phyloP scores from a whole-genome alignment of 2,797 vertebrate genomes.

The Hipposideros larvatus region DNA sequence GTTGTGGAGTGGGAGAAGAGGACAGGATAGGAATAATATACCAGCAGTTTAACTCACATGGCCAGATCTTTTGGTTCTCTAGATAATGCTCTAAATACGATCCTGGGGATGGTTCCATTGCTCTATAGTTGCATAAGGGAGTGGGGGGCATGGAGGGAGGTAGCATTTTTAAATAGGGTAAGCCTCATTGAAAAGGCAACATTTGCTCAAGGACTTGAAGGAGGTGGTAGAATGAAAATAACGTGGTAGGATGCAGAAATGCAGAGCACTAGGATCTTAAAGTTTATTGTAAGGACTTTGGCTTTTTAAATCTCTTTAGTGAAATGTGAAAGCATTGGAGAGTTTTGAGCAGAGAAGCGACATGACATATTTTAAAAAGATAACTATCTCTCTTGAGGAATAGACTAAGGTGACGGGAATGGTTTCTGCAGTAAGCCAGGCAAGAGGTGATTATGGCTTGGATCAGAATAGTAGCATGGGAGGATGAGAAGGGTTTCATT shows the following conservation, averaged over 20 bases:
- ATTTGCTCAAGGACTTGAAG: not conserved
- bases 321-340: not conserved
- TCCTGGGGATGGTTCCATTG: not conserved
- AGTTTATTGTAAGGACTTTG: not conserved
- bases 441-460: not conserved
- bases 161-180: not conserved
- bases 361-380: not conserved
- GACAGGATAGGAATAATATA: not conserved
- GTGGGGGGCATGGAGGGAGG: too few species aligned
- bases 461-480: not conserved
- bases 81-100: not conserved
- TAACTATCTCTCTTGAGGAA: not conserved
- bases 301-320: not conserved
- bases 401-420: not conserved
- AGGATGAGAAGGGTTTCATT: not conserved
- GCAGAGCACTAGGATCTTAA: not conserved
- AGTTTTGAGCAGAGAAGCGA: not conserved
- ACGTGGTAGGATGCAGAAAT: not conserved
- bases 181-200: not conserved
- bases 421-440: not conserved
- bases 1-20: not conserved
- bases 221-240: not conserved
- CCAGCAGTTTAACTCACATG: not conserved
- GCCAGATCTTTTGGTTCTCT: not conserved
- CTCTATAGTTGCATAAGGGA: not conserved